Base-by-base conservation (phyloP, 2,797 vertebrate species). In the Falco columbarius region DNA sequence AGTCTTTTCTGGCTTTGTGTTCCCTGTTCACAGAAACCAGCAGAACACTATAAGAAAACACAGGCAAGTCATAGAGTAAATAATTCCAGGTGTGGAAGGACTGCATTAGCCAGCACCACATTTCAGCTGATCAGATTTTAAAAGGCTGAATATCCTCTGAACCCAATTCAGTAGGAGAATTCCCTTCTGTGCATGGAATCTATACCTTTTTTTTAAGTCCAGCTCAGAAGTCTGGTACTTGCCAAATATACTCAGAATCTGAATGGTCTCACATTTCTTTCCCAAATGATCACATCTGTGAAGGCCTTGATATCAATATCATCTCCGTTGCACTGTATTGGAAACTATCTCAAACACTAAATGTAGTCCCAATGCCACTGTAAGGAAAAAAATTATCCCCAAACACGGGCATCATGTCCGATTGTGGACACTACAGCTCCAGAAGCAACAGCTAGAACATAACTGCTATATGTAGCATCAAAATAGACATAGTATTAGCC, bases 151-250 rank as follows among this genome's bases (percentile, higher is more conserved):
- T 16, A 46, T 5, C 26, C 67, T 38, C n/a, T 47, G 49, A 59
- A 65, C 2, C 7, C 1, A 3, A 10, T 15, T 21, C 51, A 20
- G 6, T 1, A 76, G 32, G 6, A n/a, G 3, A n/a, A 72, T 1
- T 27, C 24, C 34, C 6, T 59, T 24, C 34, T 49, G 30, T 5
- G 10, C 26, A 36, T 3, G 10, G 16, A 83, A 44, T 22, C 51
- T 70, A 21, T 1, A 27, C 24, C 8, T 16, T 24, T 19, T 30
- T 17, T 49, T 44, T 7, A 56, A 40, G 23, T 47, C 12, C 40
- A 30, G 42, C n/a, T 47, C 40, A 34, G 3, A 47, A 40, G 5
- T 24, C 42, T 27, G 46, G 7, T 15, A 30, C 14, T 27, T 40
- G 19, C 55, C n/a, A 70, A 54, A 70, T 3, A 47, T 11, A 22